Conservation (phyloP, 2,888 invertebrate species). For the Drosophila nigritarsus region DNA sequence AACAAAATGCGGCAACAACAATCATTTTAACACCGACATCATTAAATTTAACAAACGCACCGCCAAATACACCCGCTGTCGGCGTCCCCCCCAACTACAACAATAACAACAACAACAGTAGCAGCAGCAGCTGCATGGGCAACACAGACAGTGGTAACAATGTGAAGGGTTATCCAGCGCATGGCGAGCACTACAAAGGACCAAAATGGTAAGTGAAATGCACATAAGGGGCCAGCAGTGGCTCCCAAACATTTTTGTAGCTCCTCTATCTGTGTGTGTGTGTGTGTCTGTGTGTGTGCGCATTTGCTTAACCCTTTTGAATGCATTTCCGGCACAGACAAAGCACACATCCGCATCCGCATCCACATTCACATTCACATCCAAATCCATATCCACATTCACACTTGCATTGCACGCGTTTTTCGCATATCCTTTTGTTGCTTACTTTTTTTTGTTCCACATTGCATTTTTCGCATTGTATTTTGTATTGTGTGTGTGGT, state of each 20-base stretch:
- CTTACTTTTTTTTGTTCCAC: conserved; percentile 34
- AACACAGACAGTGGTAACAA: conserved; percentile 48
- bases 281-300: conserved; percentile 34
- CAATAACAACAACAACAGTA: conserved; percentile 12
- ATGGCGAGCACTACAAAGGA: conserved; percentile 79
- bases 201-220: conserved; percentile 83
- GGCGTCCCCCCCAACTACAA: conserved; percentile 37
- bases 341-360: conserved; percentile 21
- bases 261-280: conserved; percentile 1
- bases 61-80: conserved; percentile 55
- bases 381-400: conserved; percentile 1
- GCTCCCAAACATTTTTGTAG: conserved; percentile 28
- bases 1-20: conserved; percentile 77
- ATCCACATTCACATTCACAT: background rate
- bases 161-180: conserved; percentile 46
- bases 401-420: conserved; percentile 71
- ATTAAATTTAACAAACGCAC: conserved; percentile 80
- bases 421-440: conserved; percentile 66
- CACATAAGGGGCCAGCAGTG: conserved; percentile 40
- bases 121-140: conserved; percentile 16
- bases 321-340: conserved; percentile 75
- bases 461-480: conserved; percentile 33
- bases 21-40: conserved; percentile 83
- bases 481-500: conserved; percentile 54
- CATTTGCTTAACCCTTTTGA: conserved; percentile 76